Percentiles rank a stretch among this genome's conserved stretches.
These are phyloP conservation scores for Ondatra zibethicus DNA, from an alignment of 2,113 vertebrate genomes.

Conservation along the genomic window DNA sequence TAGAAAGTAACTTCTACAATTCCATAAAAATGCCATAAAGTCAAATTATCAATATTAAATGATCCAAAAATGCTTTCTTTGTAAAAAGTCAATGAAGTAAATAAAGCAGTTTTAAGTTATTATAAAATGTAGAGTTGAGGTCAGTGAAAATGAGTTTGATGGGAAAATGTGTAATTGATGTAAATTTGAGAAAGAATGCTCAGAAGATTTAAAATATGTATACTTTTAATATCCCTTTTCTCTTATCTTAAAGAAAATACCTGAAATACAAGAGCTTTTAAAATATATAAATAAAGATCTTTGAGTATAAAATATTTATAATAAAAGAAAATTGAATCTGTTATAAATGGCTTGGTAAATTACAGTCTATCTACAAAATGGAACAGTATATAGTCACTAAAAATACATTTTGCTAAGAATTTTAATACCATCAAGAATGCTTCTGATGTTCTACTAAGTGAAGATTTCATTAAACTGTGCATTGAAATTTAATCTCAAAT, in stretches of 20 bases:
- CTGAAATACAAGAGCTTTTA: background rate
- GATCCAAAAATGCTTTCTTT: slow-evolving; percentile 2
- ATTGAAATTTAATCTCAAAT: slow-evolving; percentile 40
- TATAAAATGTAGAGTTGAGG: background rate
- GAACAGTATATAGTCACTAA: slow-evolving; percentile 33
- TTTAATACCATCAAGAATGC: slow-evolving; percentile 43
- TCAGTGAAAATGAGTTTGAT: slow-evolving; percentile 1
- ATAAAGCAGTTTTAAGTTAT: background rate
- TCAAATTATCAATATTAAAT: slow-evolving; percentile 33
- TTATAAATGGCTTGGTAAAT: slow-evolving; percentile 26
- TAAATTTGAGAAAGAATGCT: background rate
- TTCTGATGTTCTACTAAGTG: slow-evolving; percentile 6
- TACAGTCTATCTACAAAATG: background rate
- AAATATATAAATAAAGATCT: background rate
- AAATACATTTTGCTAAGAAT: slow-evolving; percentile 53
- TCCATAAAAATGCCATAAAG: slow-evolving; percentile 10
- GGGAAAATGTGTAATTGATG: background rate
- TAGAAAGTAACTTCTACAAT: background rate
- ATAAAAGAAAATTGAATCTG: slow-evolving; percentile 25
- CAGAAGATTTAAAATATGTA: background rate
- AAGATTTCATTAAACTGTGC: slow-evolving; percentile 33
- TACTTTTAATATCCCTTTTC: background rate
- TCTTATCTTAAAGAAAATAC: slow-evolving; percentile 37
- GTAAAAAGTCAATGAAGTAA: background rate
- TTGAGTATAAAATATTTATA: background rate